These are phyloP conservation scores for Chiridota heheva DNA, from an alignment of 35 echinoderm and acorn worm species.

Conservation along the genomic window DNA sequence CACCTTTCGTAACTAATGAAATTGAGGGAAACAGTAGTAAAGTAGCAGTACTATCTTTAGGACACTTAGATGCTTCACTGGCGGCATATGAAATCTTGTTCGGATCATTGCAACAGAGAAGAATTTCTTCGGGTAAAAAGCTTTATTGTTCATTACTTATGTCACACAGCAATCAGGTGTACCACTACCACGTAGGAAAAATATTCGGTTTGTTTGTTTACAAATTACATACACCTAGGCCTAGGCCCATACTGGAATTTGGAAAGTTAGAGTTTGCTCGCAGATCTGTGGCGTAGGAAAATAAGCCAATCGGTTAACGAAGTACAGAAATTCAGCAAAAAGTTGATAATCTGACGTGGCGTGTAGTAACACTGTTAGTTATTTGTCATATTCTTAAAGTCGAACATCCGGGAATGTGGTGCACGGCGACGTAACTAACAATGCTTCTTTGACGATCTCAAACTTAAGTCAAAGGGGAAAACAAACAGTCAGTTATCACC, in stretches of 20 bases:
- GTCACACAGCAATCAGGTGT: not conserved
- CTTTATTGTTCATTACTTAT: not conserved
- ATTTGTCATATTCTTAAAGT: no score
- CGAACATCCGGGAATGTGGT: no score
- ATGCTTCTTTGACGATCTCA: no score
- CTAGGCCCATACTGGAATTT: not conserved
- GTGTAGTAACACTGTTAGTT: no score
- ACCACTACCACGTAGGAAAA: not conserved
- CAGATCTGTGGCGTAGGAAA: not conserved
- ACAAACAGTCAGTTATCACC: no score
- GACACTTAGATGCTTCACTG: conserved; percentile 58
- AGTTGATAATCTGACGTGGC: no score
- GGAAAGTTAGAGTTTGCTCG: not conserved
- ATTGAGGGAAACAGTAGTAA: conserved; percentile 63
- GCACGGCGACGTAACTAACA: no score
- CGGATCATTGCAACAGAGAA: conserved; percentile 54
- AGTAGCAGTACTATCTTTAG: conserved; percentile 23
- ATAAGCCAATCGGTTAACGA: no score
- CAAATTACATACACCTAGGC: not conserved
- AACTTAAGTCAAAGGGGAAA: no score
- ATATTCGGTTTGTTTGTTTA: not conserved
- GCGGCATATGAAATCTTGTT: conserved; percentile 72
- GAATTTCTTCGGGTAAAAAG: conserved; percentile 46
- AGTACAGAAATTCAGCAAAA: no score
- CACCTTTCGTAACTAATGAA: conserved; percentile 53